Conservation (phyloP, 2,888 invertebrate species). For the Chalcis sispes region DNA sequence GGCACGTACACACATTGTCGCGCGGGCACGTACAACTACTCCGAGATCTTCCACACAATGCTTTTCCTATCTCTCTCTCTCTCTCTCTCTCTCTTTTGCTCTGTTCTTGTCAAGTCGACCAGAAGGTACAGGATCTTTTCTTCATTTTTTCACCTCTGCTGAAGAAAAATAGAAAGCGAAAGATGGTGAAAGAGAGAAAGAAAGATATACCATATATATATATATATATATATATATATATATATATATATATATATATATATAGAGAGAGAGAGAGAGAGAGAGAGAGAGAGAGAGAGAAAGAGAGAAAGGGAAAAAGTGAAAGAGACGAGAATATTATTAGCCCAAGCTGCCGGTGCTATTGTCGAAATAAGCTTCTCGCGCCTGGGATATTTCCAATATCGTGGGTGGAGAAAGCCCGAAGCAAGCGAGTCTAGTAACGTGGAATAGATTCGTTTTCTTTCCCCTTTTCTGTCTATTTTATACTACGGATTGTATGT, state of each 20-base stretch:
- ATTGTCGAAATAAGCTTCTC: conserved; percentile 69
- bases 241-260: too few relatives aligned
- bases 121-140: too few relatives aligned
- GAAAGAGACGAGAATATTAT: conserved; percentile 70
- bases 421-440: conserved; percentile 11
- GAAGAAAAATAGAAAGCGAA: background rate
- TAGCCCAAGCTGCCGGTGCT: conserved; percentile 70
- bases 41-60: conserved; percentile 66
- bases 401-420: background rate
- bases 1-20: conserved; percentile 55
- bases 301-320: conserved; percentile 54
- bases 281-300: conserved; percentile 46
- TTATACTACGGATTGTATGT: conserved; percentile 20
- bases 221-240: too few relatives aligned
- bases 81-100: conserved; percentile 1
- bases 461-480: background rate
- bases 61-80: conserved; percentile 57
- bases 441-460: conserved; percentile 50
- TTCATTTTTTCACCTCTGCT: too few relatives aligned
- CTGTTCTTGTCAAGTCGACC: too few relatives aligned
- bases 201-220: too few relatives aligned
- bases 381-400: conserved; percentile 52
- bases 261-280: too few relatives aligned
- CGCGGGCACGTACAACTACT: conserved; percentile 40
- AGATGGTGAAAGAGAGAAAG: conserved; percentile 62